Base-by-base conservation (phyloP, 2,113 vertebrate species). In the Mirounga angustirostris region DNA sequence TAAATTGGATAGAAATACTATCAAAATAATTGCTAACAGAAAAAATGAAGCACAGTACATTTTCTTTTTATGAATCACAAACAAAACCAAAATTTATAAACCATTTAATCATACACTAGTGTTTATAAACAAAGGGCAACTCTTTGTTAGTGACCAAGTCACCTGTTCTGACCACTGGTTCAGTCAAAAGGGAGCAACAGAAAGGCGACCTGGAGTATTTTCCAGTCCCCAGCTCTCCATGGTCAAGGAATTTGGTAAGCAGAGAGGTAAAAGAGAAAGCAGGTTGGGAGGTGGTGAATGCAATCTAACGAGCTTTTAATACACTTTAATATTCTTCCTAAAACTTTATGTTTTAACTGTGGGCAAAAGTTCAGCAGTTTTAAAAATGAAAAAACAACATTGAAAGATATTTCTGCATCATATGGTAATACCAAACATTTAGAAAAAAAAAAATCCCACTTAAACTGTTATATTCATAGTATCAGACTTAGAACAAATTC, bases 401-500 rank as follows among this genome's bases (percentile, higher is more conserved):
- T 36, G 30, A 94, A 95, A 90, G 61, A 3, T 82, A 83, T 87
- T 33, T 91, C 36, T 86, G 54, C 26, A 21, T 74, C 21, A 36
- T 40, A 12, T 30, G 63, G 8, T 46, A 54, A 79, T 56, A 83
- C 18, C 50, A 91, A 69, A 71, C 14, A 86, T 86, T 71, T 10
- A 43, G 24, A 2, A 14, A 18, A 18, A 56, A 63, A 63, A 59
- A 71, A 52, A 13, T 92, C 89, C 54, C 52, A 79, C 11, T 52
- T 7, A 78, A 94, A 80, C 26, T 78, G 28, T 33, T 5, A 88
- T 67, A 93, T 93, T 74, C 19, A 58, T 95, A 58, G 95, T 96
- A 91, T 91, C 36, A 73, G 52, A 95, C 85, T 78, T 80, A 84
- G 28, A 93, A 89, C 21, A 74, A 92, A 94, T 46, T 43, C 63